Evolutionary conservation across 2,888 invertebrate genomes (phyloP).

Genomic region (Drosophila vallismaia): DNA sequence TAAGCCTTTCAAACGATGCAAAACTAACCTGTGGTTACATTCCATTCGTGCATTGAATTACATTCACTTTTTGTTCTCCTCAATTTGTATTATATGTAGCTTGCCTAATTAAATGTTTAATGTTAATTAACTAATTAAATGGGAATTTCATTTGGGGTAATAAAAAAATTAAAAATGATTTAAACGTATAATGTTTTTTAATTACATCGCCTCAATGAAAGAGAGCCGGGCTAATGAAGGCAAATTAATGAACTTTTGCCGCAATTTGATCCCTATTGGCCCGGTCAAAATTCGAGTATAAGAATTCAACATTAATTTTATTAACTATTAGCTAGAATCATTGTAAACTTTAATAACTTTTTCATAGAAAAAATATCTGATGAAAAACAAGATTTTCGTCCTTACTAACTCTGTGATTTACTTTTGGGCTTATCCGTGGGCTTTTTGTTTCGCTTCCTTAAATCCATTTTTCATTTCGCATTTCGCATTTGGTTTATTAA

Average conservation of each 20-base stretch:
- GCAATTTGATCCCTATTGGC: constrained; percentile 1
- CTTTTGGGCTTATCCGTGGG: constrained; percentile 19
- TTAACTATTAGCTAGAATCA: constrained; percentile 32
- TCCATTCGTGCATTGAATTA: constrained; percentile 44
- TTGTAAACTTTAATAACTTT: constrained; percentile 55
- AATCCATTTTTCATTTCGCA: constrained; percentile 27
- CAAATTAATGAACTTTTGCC: constrained; percentile 33
- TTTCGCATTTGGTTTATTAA: constrained; percentile 25
- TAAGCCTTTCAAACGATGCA: constrained; percentile 42
- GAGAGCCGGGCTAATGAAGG: constrained; percentile 21
- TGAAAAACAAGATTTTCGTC: constrained; percentile 43
- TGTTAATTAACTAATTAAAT: constrained; percentile 59
- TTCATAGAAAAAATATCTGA: constrained; percentile 71
- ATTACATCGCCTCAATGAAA: constrained; percentile 23
- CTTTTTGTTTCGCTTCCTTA: constrained; percentile 15
- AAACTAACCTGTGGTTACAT: constrained; percentile 32
- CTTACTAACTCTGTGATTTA: constrained; percentile 29
- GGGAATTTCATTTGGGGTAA: constrained; percentile 35
- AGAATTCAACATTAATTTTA: constrained; percentile 16
- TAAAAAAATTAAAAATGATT: constrained; percentile 48
- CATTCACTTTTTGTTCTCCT: constrained; percentile 33
- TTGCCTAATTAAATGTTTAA: constrained; percentile 59
- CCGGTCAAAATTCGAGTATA: constrained; percentile 14
- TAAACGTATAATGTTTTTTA: constrained; percentile 38
- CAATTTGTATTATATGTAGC: constrained; percentile 31